phyloP scores from a whole-genome alignment of 2,797 vertebrate species.

The Eulemur mongoz region DNA sequence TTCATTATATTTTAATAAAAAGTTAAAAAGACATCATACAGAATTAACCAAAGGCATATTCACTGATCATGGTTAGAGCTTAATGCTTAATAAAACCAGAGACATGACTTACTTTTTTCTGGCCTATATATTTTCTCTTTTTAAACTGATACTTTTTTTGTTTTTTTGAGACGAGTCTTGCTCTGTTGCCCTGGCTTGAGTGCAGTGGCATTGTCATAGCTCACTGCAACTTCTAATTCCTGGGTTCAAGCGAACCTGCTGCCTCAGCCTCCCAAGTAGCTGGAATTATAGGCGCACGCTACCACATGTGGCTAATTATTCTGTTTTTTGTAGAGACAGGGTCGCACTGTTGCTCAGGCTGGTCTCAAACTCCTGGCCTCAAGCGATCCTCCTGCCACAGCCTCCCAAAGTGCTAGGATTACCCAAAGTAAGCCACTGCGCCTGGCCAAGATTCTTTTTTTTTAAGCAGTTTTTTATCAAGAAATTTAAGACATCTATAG shows the following conservation, averaged over 20 bases:
- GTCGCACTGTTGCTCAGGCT: background rate
- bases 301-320: background rate
- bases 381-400: background rate
- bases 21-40: background rate
- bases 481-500: background rate
- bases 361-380: background rate
- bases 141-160: no score
- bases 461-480: background rate
- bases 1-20: background rate
- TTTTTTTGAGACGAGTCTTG: background rate
- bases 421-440: background rate
- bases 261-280: background rate
- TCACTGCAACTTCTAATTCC: background rate
- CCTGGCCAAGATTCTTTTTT: background rate
- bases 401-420: background rate
- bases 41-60: background rate
- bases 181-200: background rate
- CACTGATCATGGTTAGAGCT: background rate
- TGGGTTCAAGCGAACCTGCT: background rate
- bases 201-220: background rate
- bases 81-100: background rate
- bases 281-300: background rate
- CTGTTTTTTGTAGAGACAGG: background rate
- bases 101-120: background rate
- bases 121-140: background rate